Evolutionary conservation across 2,888 invertebrate species (phyloP), one percentile per base, ranked within the genome.

Genomic region (Xanthorhoe spadicearia): DNA sequence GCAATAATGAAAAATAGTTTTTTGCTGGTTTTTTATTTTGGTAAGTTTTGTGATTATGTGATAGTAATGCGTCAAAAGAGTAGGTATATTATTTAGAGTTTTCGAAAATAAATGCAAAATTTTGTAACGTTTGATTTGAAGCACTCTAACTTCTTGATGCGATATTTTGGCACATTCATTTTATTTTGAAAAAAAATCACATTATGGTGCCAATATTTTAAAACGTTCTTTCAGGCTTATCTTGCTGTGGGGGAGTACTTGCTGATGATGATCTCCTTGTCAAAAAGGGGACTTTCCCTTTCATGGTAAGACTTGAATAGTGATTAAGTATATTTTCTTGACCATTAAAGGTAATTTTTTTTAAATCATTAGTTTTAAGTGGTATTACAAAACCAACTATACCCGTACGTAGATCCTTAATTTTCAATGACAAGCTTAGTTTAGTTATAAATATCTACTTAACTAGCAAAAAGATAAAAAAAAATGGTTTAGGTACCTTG

Each of bases 271-370:
- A 84, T 54, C 81, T 81, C 75, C 84, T 83, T 69, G 79, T 89
- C 63, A 87, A 83, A 76, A 85, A 82, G 74, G 88, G 88, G 18
- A 56, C 68, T 7, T 88, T 70, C 70, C 86, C 89, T 1, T 92
- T 75, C 62, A 90, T 91, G 92, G 92, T 92, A 77, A 77, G 82
- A 38, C 35, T 9, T 3, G 23, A 23, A 23, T 18, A n/a, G n/a
- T n/a, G 43, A 43, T n/a, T 3, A 23, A 4, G 23, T 23, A 23
- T 4, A 23, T 23, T 23, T 23, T 23, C 23, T 23, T 23, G 23
- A 23, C 23, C 4, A n/a, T n/a, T n/a, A n/a, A n/a, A 23, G 23
- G 23, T 23, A 23, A 23, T 23, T 23, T 23, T 23, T 23, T 23
- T 23, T 23, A 23, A 23, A 23, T 23, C 4, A 1, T 23, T 1